Evolutionary conservation across 2,113 vertebrate species (phyloP), one percentile per base, ranked within the genome.

Genomic region (Crotophaga sulcirostris): DNA sequence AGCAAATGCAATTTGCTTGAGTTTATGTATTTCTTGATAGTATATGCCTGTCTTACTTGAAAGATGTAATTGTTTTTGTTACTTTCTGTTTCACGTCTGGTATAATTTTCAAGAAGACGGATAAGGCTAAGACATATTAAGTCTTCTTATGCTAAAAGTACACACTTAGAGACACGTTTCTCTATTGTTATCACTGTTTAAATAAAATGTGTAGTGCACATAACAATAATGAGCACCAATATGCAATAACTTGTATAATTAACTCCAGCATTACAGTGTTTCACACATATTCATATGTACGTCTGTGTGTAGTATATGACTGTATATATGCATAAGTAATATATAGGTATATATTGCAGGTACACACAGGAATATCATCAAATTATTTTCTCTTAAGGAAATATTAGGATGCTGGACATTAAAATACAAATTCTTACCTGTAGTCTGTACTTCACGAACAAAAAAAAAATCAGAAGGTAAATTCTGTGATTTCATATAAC

Each of bases 1-100:
- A 68, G 76, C 81, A 96, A 97, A 92, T 89, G 70, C 52, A 96
- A 88, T 96, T 95, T 95, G 78, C 69, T 95, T 88, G 40, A 18
- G 66, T 76, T 96, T 95, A 88, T 85, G 79, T 82, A 94, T 33
- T 54, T 59, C 72, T 89, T 96, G 95, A 93, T 62, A 88, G 94
- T 92, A 81, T 95, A 81, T 36, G 77, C 38, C 80, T 93, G 34
- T 73, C 87, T 95, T 89, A 84, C 75, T 60, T 28, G 33, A 90
- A 88, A 97, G 60, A 79, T 40, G 13, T 51, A 58, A 83, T 88
- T 93, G 93, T 63, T 97, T 97, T 94, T 91, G 66, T 95, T 95
- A 73, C 52, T 69, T 26, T 80, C 36, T 73, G 59, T 84, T 94
- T 96, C 77, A 75, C 82, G 91, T 23, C 84, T 82, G 64, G 91